Conservation (phyloP, 2,888 invertebrate species). For the Rugalucina vietnamica region DNA sequence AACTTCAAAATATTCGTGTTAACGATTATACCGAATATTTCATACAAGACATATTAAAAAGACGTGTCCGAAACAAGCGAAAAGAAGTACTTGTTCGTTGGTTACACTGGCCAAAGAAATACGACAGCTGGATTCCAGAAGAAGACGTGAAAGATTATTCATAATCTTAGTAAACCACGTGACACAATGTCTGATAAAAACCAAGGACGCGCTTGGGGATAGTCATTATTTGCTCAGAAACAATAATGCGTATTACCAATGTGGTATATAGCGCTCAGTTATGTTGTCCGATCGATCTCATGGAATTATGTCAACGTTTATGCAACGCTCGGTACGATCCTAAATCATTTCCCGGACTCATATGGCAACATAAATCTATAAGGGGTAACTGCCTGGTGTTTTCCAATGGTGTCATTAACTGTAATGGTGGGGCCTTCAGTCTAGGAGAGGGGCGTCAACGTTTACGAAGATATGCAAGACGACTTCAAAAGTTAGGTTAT, state of each 20-base stretch:
- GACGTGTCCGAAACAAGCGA: constrained; percentile 3
- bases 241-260: constrained; percentile 31
- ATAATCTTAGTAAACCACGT: too few relatives aligned
- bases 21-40: constrained; percentile 21
- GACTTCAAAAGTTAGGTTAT: constrained; percentile 15
- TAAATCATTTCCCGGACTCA: constrained; percentile 17
- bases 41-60: constrained; percentile 17
- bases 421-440: constrained; percentile 19
- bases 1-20: constrained; percentile 24
- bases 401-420: constrained; percentile 32
- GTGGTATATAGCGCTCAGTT: constrained; percentile 22
- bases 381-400: constrained; percentile 43
- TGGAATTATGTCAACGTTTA: constrained; percentile 13
- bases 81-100: constrained; percentile 23
- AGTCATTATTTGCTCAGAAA: too few relatives aligned
- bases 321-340: constrained; percentile 23
- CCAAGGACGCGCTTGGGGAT: too few relatives aligned
- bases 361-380: constrained; percentile 39
- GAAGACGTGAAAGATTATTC: background rate
- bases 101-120: constrained; percentile 44
- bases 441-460: constrained; percentile 13
- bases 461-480: constrained; percentile 25
- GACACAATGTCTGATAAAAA: too few relatives aligned
- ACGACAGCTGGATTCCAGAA: constrained; percentile 33
- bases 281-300: constrained; percentile 12